A percentile compares a stretch with the other conserved stretches of the same genome.
phyloP scores from a whole-genome alignment of 2,113 vertebrate genomes.

The Rana temporaria region DNA sequence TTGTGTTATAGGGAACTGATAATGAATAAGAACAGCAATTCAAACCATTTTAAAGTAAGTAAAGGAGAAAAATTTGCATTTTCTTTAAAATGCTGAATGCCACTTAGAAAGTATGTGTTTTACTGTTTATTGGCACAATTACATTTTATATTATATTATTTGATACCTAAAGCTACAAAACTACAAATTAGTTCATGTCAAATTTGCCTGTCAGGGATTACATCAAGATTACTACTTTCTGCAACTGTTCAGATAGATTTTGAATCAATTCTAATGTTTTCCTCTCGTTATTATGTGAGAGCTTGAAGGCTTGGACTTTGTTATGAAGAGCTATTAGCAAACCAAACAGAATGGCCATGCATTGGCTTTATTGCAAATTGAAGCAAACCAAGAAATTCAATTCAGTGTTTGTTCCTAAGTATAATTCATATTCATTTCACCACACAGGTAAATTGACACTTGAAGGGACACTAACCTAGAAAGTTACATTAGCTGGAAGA shows the following conservation, averaged over 20 bases:
- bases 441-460: too few species aligned
- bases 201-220: constrained; percentile 17
- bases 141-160: constrained; percentile 4
- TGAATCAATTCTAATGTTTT: background rate
- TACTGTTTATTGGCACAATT: constrained; percentile 9
- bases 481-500: too few species aligned
- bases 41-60: background rate
- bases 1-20: background rate
- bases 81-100: background rate
- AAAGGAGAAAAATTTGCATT: constrained; percentile 13
- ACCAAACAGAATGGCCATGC: background rate
- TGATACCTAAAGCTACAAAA: background rate
- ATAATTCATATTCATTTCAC: too few species aligned
- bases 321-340: background rate
- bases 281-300: background rate
- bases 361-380: background rate
- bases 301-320: background rate
- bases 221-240: constrained; percentile 1
- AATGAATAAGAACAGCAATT: constrained; percentile 1
- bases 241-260: background rate
- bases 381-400: background rate
- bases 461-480: too few species aligned
- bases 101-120: background rate
- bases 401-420: too few species aligned
- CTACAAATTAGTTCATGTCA: constrained; percentile 24